phyloP scores from a whole-genome alignment of 2,113 vertebrate species.

The Brevimyrus niger region DNA sequence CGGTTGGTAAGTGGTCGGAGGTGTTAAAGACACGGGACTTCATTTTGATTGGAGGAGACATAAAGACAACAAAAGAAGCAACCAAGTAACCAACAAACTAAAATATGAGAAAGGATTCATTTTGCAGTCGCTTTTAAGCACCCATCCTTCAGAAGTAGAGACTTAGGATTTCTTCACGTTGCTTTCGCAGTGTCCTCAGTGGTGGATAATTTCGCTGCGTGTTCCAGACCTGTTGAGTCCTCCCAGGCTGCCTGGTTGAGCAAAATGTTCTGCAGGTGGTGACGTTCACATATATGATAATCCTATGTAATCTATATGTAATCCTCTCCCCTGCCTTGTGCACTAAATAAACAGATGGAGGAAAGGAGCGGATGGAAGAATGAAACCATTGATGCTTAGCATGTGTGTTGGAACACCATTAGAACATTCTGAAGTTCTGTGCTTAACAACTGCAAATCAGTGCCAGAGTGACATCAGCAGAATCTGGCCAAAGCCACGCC shows the following conservation, averaged over 20 bases:
- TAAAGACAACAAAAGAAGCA: neutral
- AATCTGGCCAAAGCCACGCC: neutral
- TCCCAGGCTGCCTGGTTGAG: neutral
- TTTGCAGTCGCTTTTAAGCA: neutral
- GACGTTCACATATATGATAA: neutral
- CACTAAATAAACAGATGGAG: neutral
- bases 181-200: neutral
- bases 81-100: neutral
- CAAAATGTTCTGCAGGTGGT: neutral
- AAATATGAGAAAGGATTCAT: neutral
- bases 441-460: neutral
- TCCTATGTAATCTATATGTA: neutral
- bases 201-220: neutral
- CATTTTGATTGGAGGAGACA: neutral
- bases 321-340: neutral
- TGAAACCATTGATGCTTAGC: neutral
- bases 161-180: neutral
- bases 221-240: neutral
- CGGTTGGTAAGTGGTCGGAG: neutral
- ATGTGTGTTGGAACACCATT: neutral
- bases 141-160: neutral
- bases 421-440: neutral
- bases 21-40: neutral
- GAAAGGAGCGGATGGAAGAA: neutral
- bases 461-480: neutral